Evolutionary conservation across 2,797 vertebrate species (phyloP), one percentile per base, ranked within the genome.

Genomic region (Tiaroga cobitis): DNA sequence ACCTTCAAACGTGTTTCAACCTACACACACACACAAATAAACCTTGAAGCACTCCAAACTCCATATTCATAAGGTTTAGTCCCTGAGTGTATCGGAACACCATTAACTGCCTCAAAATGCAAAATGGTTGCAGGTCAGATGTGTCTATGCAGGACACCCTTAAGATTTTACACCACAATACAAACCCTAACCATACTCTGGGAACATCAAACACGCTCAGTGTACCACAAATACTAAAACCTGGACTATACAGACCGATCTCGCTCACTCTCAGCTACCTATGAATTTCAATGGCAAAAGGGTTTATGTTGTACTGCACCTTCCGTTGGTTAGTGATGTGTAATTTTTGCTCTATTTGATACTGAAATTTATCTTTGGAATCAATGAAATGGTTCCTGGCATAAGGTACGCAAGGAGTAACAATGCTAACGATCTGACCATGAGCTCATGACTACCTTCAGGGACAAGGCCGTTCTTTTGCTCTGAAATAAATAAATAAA

Each of bases 21-120:
- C 80, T 73, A 80, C 56, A 86, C 81, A 84, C 37, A 73, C 26
- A 85, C 84, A 83, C 68, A 88, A 85, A 87, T 79, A 87, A 91
- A 93, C 93, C 92, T 94, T 92, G 90, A 92, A 95, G 94, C 93
- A 74, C 86, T 93, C 90, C 89, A 91, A 86, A 89, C 89, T 94
- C 92, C 92, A 94, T 94, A 94, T 94, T 93, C 93, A 95, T 94
- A 92, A 94, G 88, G 79, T 84, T 89, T 86, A 86, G 89, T 92
- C 91, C 92, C 92, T 85, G 86, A 90, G 91, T 92, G 90, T 75
- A 89, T 59, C 90, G 89, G 88, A 91, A 65, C 61, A 21, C 87
- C 85, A 92, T 93, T 92, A 90, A 88, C 85, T 82, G 68, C 85
- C 84, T 90, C 89, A 82, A 86, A 92, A 91, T 90, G 91, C 85